Evolutionary conservation across 2,888 invertebrate species (phyloP), one percentile per base, ranked within the genome.

Genomic region (Hartigia nigra): DNA sequence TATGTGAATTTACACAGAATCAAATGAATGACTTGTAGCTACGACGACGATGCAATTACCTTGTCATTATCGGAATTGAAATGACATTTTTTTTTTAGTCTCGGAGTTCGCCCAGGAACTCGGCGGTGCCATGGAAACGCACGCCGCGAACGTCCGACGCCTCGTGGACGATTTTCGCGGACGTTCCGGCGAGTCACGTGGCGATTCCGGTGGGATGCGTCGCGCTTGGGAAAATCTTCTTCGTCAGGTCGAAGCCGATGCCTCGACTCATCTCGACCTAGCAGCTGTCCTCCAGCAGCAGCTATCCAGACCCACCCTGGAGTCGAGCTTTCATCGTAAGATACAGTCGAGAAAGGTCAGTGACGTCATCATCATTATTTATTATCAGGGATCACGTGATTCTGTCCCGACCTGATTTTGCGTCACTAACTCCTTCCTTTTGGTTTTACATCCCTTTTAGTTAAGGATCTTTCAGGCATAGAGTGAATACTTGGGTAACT

Each of bases 101-200:
- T 96, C 97, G 85, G 98, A 98, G 93, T 98, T 98, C 93, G 96
- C 97, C 81, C 96, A 97, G 89, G 96, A 97, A 92, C 93, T 98
- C 92, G 96, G 97, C 82, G 96, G 96, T 89, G 94, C 97, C 90
- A 97, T 98, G 93, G 97, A 97, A 92, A 95, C 96, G 86, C 97
- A 98, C 92, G 97, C 97, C 23, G 95, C 96, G 84, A 97, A 97
- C 91, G 93, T 98, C 83, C 97, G 97, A 91, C 93, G 95, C 83
- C 93, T 98, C 87, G 97, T 98, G 78, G 96, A 97, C 84, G 96
- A 95, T 92, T 98, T 96, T 92, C 94, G 97, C 76, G 96, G 97
- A 91, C 94, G 95, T 90, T 97, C 97, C 92, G 95, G 95, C 77
- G 98, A 98, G 90, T 94, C 97, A 75, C 94, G 97, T 83, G 96